Evolutionary conservation across 2,888 invertebrate genomes (phyloP).

Genomic region (Sarcophaga rosellei): DNA sequence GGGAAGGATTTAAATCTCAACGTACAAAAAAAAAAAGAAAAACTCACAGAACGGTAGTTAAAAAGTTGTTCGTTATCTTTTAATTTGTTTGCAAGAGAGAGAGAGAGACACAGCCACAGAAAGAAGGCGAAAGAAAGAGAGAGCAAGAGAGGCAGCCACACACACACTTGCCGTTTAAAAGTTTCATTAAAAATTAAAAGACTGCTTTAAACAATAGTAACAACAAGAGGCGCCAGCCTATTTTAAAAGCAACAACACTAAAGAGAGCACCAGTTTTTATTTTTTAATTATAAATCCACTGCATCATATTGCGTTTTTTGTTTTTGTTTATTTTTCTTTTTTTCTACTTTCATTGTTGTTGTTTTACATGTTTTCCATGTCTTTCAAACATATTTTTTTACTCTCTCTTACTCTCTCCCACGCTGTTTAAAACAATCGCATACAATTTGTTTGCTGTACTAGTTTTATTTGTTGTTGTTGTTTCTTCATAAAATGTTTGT

Average conservation of each 20-base stretch:
- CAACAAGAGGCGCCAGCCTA: background rate
- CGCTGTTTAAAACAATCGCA: slow-evolving; percentile 34
- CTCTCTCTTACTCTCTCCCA: too few species aligned
- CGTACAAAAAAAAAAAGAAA: too few species aligned
- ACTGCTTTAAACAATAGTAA: background rate
- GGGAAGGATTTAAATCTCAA: too few species aligned
- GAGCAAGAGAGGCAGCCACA: background rate
- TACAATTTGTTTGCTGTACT: slow-evolving; percentile 39
- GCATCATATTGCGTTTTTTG: slow-evolving; percentile 42
- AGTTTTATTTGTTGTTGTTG: background rate
- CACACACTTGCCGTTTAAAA: too few species aligned
- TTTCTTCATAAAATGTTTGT: slow-evolving; percentile 30
- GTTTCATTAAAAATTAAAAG: too few species aligned
- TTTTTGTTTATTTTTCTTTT: background rate
- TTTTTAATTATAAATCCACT: slow-evolving; percentile 61
- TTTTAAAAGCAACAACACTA: background rate
- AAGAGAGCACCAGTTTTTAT: background rate
- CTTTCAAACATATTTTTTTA: too few species aligned
- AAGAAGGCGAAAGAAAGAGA: background rate
- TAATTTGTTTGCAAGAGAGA: background rate
- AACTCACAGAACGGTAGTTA: background rate
- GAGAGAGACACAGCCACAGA: background rate
- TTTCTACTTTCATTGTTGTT: background rate
- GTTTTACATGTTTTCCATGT: background rate
- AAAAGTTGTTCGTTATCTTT: background rate